Percentiles rank a stretch among this genome's conserved stretches.
These are phyloP conservation scores for Coleophora flavipennella DNA, from an alignment of 2,888 invertebrate genomes.

Conservation along the genomic window DNA sequence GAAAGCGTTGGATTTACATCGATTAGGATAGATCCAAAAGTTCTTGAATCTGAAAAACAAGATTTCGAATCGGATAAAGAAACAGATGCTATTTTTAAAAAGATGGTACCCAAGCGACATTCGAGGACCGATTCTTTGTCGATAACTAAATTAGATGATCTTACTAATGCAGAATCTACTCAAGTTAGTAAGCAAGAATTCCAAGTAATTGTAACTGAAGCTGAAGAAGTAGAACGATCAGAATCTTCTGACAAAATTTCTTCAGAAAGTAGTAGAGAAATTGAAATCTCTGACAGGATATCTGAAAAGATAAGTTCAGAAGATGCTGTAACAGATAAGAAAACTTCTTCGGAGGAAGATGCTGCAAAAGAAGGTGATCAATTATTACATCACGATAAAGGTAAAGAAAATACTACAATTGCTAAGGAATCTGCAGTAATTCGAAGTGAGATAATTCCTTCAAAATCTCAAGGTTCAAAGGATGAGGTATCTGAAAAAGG, in stretches of 20 bases:
- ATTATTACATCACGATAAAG: slow-evolving; percentile 23
- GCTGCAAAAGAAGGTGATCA: slow-evolving; percentile 33
- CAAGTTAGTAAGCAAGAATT: slow-evolving; percentile 53
- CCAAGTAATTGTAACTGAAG: slow-evolving; percentile 64
- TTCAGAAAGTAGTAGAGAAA: slow-evolving; percentile 64
- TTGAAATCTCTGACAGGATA: slow-evolving; percentile 64
- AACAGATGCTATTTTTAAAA: slow-evolving; percentile 53
- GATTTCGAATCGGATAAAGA: slow-evolving; percentile 56
- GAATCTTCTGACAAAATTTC: slow-evolving; percentile 66
- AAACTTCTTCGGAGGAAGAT: slow-evolving; percentile 64
- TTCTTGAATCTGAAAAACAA: slow-evolving; percentile 43
- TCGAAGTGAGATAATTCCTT: slow-evolving; percentile 24
- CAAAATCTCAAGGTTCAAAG: slow-evolving; percentile 25
- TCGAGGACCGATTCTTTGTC: slow-evolving; percentile 63
- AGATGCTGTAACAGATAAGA: slow-evolving; percentile 67
- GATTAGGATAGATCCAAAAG: slow-evolving; percentile 48
- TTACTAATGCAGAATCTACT: slow-evolving; percentile 39
- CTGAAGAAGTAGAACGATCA: slow-evolving; percentile 57
- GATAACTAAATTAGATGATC: slow-evolving; percentile 55
- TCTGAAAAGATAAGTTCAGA: slow-evolving; percentile 67
- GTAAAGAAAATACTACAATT: slow-evolving; percentile 17
- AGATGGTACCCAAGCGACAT: slow-evolving; percentile 61
- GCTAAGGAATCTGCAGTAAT: slow-evolving; percentile 15
- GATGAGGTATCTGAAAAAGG: slow-evolving; percentile 41
- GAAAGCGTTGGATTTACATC: slow-evolving; percentile 61